Base-by-base conservation (phyloP, 2,797 vertebrate genomes). In the Onychomys arenicola region DNA sequence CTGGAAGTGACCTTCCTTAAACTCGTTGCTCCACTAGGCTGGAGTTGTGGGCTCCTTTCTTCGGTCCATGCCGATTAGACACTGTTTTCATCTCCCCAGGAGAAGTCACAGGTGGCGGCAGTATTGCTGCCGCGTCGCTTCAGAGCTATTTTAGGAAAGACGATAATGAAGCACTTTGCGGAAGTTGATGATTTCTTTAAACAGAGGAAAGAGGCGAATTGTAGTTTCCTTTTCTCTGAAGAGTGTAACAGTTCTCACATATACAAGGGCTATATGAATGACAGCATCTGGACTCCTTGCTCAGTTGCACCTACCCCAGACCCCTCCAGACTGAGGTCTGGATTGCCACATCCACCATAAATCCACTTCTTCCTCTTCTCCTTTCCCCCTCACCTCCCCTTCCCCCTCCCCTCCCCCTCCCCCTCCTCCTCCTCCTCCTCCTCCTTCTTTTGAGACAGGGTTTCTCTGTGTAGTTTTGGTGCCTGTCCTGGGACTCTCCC, bases 161-260 rank as follows among this genome's bases (percentile, higher is more conserved):
- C 0, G 61, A 40, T 57, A 90, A 81, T 52, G 73, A 67, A 90
- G 67, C 43, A 55, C 75, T 65, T 80, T 23, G 7, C 52, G 55
- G 49, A 52, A 37, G 43, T 1, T 80, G 61, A 40, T 0, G 8
- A 7, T 65, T 80, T 78, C n/a, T 52, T 80, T 65, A 37, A 37
- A 37, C 3, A 37, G 59, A 10, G 9, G 52, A 32, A 83, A 91
- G 55, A 67, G 67, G 32, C 55, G 49, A 61, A 69, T 57, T 75
- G 13, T 19, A 59, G 43, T 73, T 59, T 76, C 11, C 23, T 94
- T 91, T 81, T n/a, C 17, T 90, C 19, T 76, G 67, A 80, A 75
- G 27, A 84, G 6, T 57, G 9, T 21, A 75, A 12, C n/a, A 75
- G 67, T 92, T 96, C 69, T 96, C 84, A 84, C 59, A 89, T 57